Evolutionary conservation across 1,140 invertebrate species (phyloP).

Genomic region (Sycophila sp.): DNA sequence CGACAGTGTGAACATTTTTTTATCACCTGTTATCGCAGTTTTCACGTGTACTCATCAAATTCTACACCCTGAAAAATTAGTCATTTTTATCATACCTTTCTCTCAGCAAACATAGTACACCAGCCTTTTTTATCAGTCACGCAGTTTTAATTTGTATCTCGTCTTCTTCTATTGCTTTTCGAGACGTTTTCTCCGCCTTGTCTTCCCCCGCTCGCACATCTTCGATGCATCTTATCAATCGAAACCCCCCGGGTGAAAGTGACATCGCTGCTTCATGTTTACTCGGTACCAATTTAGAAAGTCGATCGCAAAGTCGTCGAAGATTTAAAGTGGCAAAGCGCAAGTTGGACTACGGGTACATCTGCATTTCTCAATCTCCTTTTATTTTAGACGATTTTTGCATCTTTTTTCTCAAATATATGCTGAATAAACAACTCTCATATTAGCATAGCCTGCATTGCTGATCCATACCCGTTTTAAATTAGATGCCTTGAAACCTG

Average conservation of each 20-base stretch:
- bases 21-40: too few relatives aligned
- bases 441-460: background rate
- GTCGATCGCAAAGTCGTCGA: slow-evolving; percentile 45
- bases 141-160: slow-evolving; percentile 20
- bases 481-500: background rate
- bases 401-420: background rate
- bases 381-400: background rate
- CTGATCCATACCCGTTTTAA: too few relatives aligned
- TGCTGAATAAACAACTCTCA: background rate
- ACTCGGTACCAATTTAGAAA: slow-evolving; percentile 60
- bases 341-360: background rate
- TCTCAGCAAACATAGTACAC: too few relatives aligned
- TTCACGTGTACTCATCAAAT: too few relatives aligned
- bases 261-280: slow-evolving; percentile 39
- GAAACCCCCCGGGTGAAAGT: slow-evolving; percentile 50
- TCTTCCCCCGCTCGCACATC: background rate
- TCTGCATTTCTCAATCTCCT: background rate
- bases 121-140: slow-evolving; percentile 19
- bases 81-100: too few relatives aligned
- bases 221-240: slow-evolving; percentile 49
- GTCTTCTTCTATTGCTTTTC: background rate
- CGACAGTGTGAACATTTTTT: too few relatives aligned
- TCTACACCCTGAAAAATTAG: too few relatives aligned
- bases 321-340: too few relatives aligned
- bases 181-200: slow-evolving; percentile 27